Evolutionary conservation across 2,888 invertebrate species (phyloP), one percentile per base, ranked within the genome.

Genomic region (Zygaena filipendulae): DNA sequence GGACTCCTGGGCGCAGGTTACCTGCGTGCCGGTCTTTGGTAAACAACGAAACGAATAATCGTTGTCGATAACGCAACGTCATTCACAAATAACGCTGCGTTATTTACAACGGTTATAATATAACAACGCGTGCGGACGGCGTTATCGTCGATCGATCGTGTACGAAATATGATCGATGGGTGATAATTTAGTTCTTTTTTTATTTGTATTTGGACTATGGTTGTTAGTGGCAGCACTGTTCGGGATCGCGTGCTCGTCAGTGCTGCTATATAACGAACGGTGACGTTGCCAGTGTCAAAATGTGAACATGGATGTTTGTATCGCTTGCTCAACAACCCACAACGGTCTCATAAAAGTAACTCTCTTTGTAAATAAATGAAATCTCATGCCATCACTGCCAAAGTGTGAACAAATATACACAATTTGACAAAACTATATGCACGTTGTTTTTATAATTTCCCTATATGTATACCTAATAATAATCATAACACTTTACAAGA

Each of bases 391-490:
- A 72, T 71, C 75, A 79, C 75, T 75, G 75, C 77, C 77, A 79
- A 77, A 79, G 77, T 77, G 77, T 77, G 71, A 77, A 75, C 74
- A 75, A 77, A 77, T 59, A n/a, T n/a, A 71, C 63, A 47, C 48
- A 53, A 61, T 58, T 53, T 55, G 45, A 61, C 50, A 53, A 49
- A 25, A n/a, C n/a, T n/a, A n/a, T n/a, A n/a, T n/a, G n/a, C n/a
- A n/a, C n/a, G n/a, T n/a, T n/a, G n/a, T n/a, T n/a, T n/a, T n/a
- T n/a, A n/a, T n/a, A n/a, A n/a, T n/a, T n/a, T n/a, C n/a, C n/a
- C n/a, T n/a, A n/a, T n/a, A n/a, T n/a, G n/a, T n/a, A n/a, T n/a
- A n/a, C n/a, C n/a, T n/a, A n/a, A n/a, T n/a, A n/a, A n/a, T n/a
- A n/a, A n/a, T n/a, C n/a, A n/a, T n/a, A n/a, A n/a, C n/a, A n/a